A percentile compares a stretch with the other conserved stretches of the same genome.
Conservation (phyloP, 2,888 invertebrate genomes). For the Dinocampus coccinellae region DNA sequence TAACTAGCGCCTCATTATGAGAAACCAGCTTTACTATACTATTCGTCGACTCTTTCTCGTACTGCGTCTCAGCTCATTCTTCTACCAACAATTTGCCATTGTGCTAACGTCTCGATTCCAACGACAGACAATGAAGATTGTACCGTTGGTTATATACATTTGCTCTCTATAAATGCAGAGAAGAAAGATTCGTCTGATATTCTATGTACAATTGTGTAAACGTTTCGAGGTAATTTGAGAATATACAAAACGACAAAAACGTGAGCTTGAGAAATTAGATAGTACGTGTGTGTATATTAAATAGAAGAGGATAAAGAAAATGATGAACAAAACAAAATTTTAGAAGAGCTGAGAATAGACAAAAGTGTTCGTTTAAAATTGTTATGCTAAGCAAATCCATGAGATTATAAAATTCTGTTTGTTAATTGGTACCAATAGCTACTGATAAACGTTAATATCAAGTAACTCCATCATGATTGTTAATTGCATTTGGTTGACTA, state of each 20-base stretch:
- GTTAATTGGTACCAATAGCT: constrained; percentile 15
- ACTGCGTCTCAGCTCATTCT: not conserved
- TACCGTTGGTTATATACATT: not conserved
- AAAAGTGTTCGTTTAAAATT: constrained; percentile 8
- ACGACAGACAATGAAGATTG: constrained; percentile 25
- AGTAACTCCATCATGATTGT: constrained; percentile 25
- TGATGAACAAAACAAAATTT: no score
- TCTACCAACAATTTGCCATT: constrained; percentile 51
- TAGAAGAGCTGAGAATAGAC: no score
- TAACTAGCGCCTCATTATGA: constrained; percentile 60
- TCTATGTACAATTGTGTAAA: not conserved
- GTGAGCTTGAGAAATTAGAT: constrained; percentile 12
- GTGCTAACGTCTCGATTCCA: constrained; percentile 43
- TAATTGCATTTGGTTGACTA: constrained; percentile 23
- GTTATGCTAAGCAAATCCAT: not conserved
- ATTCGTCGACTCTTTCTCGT: not conserved
- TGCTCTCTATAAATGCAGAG: not conserved
- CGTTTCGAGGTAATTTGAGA: constrained; percentile 20
- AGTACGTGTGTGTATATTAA: not conserved
- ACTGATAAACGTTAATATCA: constrained; percentile 12
- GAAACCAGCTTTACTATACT: constrained; percentile 39
- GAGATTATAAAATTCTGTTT: not conserved
- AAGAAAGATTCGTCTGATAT: constrained; percentile 6
- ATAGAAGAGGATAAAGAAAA: not conserved
- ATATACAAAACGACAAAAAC: constrained; percentile 27